Evolutionary conservation across 2,113 vertebrate genomes (phyloP), one percentile per base, ranked within the genome.

Genomic region (Forbesichthys agassizii): DNA sequence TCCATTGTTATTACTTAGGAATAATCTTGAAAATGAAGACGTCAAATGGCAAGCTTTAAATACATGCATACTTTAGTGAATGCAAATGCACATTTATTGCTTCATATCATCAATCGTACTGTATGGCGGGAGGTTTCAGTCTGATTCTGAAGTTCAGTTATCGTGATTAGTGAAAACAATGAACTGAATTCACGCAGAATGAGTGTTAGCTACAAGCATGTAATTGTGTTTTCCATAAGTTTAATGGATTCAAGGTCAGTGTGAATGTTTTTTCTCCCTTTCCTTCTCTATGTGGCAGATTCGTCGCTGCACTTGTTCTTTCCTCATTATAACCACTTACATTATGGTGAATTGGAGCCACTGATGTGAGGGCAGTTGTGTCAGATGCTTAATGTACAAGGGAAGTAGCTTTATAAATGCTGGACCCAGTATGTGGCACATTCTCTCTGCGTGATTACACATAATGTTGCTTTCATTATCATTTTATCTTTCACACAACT

Each of bases 381-480:
- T 78, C 64, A 73, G 42, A 81, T 68, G 71, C 64, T 78, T 42
- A 77, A 77, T 83, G 74, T 62, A 67, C 18, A 65, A 64, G 48
- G 75, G 78, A 71, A 70, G 75, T 55, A 27, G 51, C 67, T 61
- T 57, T 42, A n/a, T 63, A 61, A 77, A 52, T 60, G 65, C 72
- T 57, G 74, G 56, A 48, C 66, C 65, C 60, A 71, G 56, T 47
- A 53, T 79, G 68, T 58, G 64, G 61, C 57, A 64, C 58, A 71
- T 67, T 83, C 75, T 78, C 67, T 73, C 75, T 73, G 70, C 78
- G 67, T 86, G 76, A 84, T 85, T 83, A 82, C 74, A 85, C 75
- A 78, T 77, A 78, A 86, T 83, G 74, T 61, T 69, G 53, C 68
- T 80, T 83, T 86, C 75, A 88, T 86, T 79, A 83, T 66, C 48